Evolutionary conservation across 2,888 invertebrate genomes (phyloP).

Genomic region (Muschampia staudingeri): DNA sequence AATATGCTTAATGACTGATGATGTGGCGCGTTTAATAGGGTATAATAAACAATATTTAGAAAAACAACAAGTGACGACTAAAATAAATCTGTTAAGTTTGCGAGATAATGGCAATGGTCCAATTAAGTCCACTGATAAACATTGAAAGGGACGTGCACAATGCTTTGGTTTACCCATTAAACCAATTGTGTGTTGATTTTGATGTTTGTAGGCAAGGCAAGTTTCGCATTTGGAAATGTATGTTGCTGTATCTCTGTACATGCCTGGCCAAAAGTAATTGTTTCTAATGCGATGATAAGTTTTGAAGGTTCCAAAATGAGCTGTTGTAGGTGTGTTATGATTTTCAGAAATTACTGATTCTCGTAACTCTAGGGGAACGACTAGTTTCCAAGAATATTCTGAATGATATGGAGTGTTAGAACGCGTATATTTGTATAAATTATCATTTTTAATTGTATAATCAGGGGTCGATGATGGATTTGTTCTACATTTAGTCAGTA

Average conservation of each 20-base stretch:
- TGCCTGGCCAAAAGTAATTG: slow-evolving; percentile 53
- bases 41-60: slow-evolving; percentile 22
- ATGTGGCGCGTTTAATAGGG: slow-evolving; percentile 5
- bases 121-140: neutral
- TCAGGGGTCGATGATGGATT: slow-evolving; percentile 1
- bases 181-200: slow-evolving; percentile 24
- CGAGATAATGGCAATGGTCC: neutral
- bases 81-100: neutral
- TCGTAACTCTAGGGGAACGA: slow-evolving; percentile 57
- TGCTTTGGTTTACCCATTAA: slow-evolving; percentile 53
- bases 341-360: slow-evolving; percentile 50
- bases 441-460: neutral
- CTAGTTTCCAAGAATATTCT: slow-evolving; percentile 63
- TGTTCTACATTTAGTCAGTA: neutral
- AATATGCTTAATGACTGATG: neutral
- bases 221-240: slow-evolving; percentile 37
- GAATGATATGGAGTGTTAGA: neutral
- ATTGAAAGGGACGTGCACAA: slow-evolving; percentile 41
- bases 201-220: slow-evolving; percentile 47
- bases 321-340: slow-evolving; percentile 12
- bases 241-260: slow-evolving; percentile 43
- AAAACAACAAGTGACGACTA: slow-evolving; percentile 9
- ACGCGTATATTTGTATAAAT: slow-evolving; percentile 1
- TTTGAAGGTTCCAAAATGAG: slow-evolving; percentile 63
- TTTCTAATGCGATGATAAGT: slow-evolving; percentile 61